Conservation (phyloP, 2,113 vertebrate genomes). For the Apaloderma vittatum region DNA sequence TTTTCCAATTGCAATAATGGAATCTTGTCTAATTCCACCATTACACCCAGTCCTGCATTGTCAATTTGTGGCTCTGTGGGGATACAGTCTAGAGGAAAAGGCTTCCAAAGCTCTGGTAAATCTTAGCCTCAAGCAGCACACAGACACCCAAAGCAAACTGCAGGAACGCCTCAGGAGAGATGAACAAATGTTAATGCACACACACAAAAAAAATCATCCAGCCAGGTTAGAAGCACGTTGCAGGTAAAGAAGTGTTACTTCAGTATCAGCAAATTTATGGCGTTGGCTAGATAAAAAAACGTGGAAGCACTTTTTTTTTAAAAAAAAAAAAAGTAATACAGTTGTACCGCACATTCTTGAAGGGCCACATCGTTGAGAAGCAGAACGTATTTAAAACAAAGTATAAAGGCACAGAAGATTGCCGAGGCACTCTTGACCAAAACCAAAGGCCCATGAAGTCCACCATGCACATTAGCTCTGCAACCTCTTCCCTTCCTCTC, state of each 20-base stretch:
- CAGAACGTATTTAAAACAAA: accelerated
- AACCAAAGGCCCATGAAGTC: neutral
- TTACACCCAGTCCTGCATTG: neutral
- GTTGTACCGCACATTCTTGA: neutral
- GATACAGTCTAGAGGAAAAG: neutral
- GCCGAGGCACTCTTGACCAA: neutral
- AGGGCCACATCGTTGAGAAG: neutral
- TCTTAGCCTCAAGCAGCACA: neutral
- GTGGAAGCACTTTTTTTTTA: neutral
- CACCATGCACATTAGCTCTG: accelerated
- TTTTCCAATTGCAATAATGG: neutral
- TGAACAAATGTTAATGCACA: neutral
- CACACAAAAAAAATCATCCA: neutral
- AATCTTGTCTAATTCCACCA: neutral
- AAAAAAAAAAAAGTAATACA: accelerated
- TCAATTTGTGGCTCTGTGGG: neutral
- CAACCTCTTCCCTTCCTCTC: neutral
- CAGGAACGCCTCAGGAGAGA: neutral
- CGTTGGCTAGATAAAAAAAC: neutral
- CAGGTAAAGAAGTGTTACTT: neutral
- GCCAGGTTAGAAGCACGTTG: neutral
- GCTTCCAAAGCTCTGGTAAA: neutral
- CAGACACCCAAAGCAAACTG: neutral
- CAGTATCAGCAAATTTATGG: neutral
- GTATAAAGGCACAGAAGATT: accelerated